Conservation (phyloP, 2,113 vertebrate species). For the Rhineura floridana region DNA sequence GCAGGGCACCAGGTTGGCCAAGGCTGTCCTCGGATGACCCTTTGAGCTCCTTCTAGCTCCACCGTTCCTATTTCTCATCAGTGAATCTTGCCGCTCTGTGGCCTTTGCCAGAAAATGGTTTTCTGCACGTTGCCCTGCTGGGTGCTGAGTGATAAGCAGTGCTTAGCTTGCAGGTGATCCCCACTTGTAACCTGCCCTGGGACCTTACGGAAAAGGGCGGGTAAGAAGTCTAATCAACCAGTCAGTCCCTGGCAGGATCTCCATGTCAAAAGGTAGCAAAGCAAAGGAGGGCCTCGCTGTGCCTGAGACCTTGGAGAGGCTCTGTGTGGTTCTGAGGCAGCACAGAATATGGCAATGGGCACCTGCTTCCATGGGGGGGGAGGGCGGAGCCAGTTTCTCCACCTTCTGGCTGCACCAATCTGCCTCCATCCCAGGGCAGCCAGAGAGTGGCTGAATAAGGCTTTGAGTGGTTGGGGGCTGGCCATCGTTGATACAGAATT, state of each 20-base stretch:
- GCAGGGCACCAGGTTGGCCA: too few species aligned
- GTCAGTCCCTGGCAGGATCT: too few species aligned
- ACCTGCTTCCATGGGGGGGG: fast-evolving
- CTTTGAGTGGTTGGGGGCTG: background rate
- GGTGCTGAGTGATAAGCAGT: too few species aligned
- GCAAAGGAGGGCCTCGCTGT: background rate
- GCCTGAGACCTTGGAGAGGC: background rate
- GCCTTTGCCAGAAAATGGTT: background rate
- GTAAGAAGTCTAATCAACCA: too few species aligned
- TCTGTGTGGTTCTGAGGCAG: background rate
- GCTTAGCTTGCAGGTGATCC: too few species aligned
- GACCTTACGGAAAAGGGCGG: too few species aligned
- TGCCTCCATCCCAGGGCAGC: background rate
- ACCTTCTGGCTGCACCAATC: background rate
- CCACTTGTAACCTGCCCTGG: too few species aligned
- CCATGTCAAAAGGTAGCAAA: background rate
- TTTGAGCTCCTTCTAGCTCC: too few species aligned
- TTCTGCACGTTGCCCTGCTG: background rate
- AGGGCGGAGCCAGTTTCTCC: background rate
- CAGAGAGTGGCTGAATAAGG: too few species aligned
- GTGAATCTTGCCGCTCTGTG: background rate
- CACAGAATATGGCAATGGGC: background rate
- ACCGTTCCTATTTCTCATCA: background rate
- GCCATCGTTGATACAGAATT: background rate
- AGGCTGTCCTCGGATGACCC: background rate